Percentiles rank a stretch among this genome's conserved stretches.
Evolutionary conservation across 1,140 invertebrate species (phyloP).

Genomic region (Tetragonula clypearis): DNA sequence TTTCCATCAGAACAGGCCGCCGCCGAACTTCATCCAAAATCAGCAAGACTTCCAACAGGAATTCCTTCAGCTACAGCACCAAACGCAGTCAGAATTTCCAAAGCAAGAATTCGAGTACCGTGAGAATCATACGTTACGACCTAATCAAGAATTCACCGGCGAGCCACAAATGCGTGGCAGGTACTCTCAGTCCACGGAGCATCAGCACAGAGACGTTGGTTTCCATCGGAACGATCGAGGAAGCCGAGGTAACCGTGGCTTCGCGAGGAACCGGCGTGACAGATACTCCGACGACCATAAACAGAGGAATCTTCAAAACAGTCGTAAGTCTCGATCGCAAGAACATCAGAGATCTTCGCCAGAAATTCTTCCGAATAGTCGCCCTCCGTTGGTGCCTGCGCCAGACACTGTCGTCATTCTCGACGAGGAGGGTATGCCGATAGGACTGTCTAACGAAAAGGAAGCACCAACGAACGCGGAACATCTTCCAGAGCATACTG

Average conservation of each 20-base stretch:
- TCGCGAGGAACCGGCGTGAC: constrained; percentile 65
- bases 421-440: constrained; percentile 70
- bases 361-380: constrained; percentile 55
- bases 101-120: constrained; percentile 73
- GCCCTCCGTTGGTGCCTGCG: constrained; percentile 53
- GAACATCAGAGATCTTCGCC: constrained; percentile 52
- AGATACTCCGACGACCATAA: constrained; percentile 73
- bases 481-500: constrained; percentile 17
- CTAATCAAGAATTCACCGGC: constrained; percentile 67
- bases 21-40: constrained; percentile 65
- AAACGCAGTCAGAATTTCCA: constrained; percentile 60
- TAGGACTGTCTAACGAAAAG: constrained; percentile 60
- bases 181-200: constrained; percentile 66
- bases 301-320: constrained; percentile 64
- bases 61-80: constrained; percentile 64
- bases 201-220: constrained; percentile 70
- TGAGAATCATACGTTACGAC: constrained; percentile 68
- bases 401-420: constrained; percentile 70
- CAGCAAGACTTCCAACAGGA: constrained; percentile 71
- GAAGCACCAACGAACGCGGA: constrained; percentile 7
- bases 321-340: constrained; percentile 62
- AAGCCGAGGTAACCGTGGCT: constrained; percentile 69
- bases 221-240: constrained; percentile 73
- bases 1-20: constrained; percentile 70
- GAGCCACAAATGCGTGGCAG: constrained; percentile 67